Base-by-base conservation (phyloP, 1,140 invertebrate species). In the Drosophila lacertosa region DNA sequence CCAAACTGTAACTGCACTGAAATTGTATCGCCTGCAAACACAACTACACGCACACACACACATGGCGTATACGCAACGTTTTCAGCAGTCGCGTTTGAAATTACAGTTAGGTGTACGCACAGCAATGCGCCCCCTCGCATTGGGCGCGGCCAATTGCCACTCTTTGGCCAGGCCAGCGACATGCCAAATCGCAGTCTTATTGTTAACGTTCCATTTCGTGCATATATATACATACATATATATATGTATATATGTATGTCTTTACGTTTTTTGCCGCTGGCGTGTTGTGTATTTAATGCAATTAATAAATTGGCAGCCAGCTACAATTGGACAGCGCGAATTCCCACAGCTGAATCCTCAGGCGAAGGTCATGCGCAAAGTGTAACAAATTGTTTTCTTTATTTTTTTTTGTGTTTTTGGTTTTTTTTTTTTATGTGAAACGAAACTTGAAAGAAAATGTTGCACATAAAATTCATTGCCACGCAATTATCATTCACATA, bases 1-100 rank as follows among this genome's bases (percentile, higher is more conserved):
- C 35, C n/a, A 58, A 58, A 39, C 32, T 37, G 13, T 35, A 24
- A 15, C 64, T 74, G 78, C 67, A 45, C n/a, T 74, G 65, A 48
- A 83, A 78, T 65, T 78, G 79, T 84, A 83, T 76, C 80, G 82
- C 71, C 62, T 76, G 47, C 65, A 70, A 60, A 74, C 69, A 58
- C 65, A 45, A 48, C 60, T 53, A 59, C 57, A 51, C 64, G 54
- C 54, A 69, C 67, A 29, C 60, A 79, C 65, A 63, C 55, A 26
- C 24, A 47, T 20, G 82, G 77, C 81, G 81, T 88, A 86, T 86
- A 77, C 81, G 81, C 81, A 86, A 88, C 86, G 70, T 84, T 84
- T 74, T 79, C 76, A 80, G 62, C 22, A 47, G 42, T 54, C 42
- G 51, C 66, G 80, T 86, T 80, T 86, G 81, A 74, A 84, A 84